phyloP scores from a whole-genome alignment of 2,888 invertebrate genomes.

The Phrixothrix hirtus region DNA sequence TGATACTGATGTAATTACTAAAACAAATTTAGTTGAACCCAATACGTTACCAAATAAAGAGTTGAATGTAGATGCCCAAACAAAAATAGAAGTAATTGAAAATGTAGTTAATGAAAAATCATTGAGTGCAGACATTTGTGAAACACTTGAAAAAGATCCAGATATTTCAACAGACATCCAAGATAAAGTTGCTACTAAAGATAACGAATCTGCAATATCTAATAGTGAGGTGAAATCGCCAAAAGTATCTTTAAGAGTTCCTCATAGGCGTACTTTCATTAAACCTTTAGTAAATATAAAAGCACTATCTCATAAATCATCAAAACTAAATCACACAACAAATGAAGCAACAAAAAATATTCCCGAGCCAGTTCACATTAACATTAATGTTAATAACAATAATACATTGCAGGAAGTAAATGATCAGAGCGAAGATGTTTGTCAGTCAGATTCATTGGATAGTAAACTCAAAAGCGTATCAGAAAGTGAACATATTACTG shows the following conservation, averaged over 20 bases:
- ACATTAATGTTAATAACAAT: slow-evolving; percentile 4
- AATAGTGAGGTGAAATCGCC: no score
- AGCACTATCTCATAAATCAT: slow-evolving; percentile 4
- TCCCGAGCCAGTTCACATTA: slow-evolving; percentile 6
- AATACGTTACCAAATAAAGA: not conserved
- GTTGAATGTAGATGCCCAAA: not conserved
- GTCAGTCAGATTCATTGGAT: not conserved
- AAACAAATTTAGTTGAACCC: not conserved
- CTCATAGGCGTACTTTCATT: slow-evolving; percentile 12
- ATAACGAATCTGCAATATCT: not conserved
- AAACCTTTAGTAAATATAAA: slow-evolving; percentile 12
- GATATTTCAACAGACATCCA: not conserved
- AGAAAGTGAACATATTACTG: slow-evolving; percentile 46
- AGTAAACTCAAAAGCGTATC: slow-evolving; percentile 29
- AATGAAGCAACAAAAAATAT: not conserved
- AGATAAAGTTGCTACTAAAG: not conserved
- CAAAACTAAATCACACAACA: slow-evolving; percentile 1
- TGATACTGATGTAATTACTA: no score
- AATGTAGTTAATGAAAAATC: not conserved
- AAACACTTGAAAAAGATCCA: not conserved
- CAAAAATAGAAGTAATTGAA: not conserved
- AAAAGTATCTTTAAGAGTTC: no score
- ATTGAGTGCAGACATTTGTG: not conserved
- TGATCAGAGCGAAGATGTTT: not conserved
- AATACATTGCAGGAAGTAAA: not conserved